phyloP scores from a whole-genome alignment of 2,797 vertebrate genomes.

The Siniperca scherzeri region DNA sequence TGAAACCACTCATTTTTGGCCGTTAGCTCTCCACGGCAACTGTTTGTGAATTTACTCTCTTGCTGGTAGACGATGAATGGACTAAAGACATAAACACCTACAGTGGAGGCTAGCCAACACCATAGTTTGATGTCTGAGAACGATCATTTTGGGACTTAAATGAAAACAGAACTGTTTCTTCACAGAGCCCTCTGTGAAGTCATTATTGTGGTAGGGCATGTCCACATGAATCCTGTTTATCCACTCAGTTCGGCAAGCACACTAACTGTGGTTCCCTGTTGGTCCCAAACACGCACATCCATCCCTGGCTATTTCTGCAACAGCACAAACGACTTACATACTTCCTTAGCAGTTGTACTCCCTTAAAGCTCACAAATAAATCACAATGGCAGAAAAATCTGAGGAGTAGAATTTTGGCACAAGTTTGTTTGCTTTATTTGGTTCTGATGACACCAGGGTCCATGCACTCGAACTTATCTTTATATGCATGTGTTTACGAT shows the following conservation, averaged over 20 bases:
- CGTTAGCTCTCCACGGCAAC: slow-evolving; percentile 16
- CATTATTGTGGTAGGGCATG: slow-evolving; percentile 73
- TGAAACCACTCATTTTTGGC: slow-evolving; percentile 19
- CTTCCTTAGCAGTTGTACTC: slow-evolving; percentile 17
- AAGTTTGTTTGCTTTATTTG: slow-evolving; percentile 36
- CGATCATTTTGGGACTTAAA: slow-evolving; percentile 61
- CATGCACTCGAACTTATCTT: slow-evolving; percentile 14
- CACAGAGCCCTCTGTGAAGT: slow-evolving; percentile 50
- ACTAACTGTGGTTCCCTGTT: slow-evolving; percentile 59
- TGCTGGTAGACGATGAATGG: slow-evolving; percentile 14
- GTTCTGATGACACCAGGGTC: slow-evolving; percentile 12
- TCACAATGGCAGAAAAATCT: background rate
- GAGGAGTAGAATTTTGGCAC: background rate
- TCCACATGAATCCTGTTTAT: slow-evolving; percentile 78
- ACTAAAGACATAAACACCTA: slow-evolving; percentile 21
- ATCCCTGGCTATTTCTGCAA: slow-evolving; percentile 55
- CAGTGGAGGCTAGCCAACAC: slow-evolving; percentile 14
- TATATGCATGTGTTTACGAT: slow-evolving; percentile 26
- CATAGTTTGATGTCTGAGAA: slow-evolving; percentile 45
- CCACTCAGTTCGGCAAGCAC: slow-evolving; percentile 54
- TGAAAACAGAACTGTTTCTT: slow-evolving; percentile 63
- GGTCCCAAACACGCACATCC: slow-evolving; percentile 58
- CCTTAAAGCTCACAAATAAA: slow-evolving; percentile 36
- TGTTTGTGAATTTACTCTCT: slow-evolving; percentile 34
- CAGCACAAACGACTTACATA: slow-evolving; percentile 31